Percentiles rank a stretch among this genome's conserved stretches.
These are phyloP conservation scores for Erythrocercus mccallii DNA, from an alignment of 2,113 vertebrate genomes.

Conservation along the genomic window DNA sequence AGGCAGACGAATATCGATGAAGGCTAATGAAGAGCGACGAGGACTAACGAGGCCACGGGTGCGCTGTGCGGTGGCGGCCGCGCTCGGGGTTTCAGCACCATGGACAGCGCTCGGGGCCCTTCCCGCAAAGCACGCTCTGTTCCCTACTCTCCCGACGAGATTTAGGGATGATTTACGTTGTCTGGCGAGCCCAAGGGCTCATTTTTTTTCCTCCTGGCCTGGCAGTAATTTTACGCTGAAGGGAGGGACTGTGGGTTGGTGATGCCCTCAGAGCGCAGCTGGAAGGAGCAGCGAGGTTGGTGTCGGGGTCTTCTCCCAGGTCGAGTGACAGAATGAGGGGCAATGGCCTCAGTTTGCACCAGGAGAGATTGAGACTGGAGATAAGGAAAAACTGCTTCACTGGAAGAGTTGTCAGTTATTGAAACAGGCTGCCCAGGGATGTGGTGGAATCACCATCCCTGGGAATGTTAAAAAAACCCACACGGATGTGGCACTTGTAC, in stretches of 20 bases:
- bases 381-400: background rate
- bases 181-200: background rate
- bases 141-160: rapidly evolving
- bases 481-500: background rate
- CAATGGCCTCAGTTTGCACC: background rate
- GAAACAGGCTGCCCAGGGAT: background rate
- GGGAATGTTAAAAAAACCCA: background rate
- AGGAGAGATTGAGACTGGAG: background rate
- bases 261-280: background rate
- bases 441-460: background rate
- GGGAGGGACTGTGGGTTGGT: rapidly evolving
- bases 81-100: slow-evolving; percentile 20
- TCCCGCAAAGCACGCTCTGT: rapidly evolving
- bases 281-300: background rate
- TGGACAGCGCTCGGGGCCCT: slow-evolving; percentile 27
- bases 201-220: rapidly evolving
- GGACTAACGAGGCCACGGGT: rapidly evolving
- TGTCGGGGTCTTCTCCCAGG: rapidly evolving
- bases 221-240: rapidly evolving
- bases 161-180: rapidly evolving
- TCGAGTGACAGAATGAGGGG: background rate
- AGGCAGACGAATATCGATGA: background rate
- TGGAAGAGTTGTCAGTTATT: background rate
- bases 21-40: background rate
- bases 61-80: background rate